Conservation (phyloP, 1,140 invertebrate species). For the Schlechtendalia chinensis region DNA sequence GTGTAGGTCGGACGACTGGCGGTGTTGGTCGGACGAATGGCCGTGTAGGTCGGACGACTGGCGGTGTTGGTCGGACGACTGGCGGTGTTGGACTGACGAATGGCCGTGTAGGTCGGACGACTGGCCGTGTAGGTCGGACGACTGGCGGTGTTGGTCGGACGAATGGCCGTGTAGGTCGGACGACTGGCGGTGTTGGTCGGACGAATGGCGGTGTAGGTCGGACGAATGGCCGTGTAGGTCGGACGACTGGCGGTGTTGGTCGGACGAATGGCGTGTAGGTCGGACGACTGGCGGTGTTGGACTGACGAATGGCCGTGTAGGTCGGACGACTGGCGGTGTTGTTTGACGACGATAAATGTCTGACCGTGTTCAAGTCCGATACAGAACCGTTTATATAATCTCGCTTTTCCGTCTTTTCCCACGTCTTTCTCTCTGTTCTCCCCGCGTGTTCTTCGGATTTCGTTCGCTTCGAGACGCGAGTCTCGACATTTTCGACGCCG, state of each 20-base stretch:
- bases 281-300: neutral
- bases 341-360: neutral
- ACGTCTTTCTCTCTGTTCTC: constrained; percentile 31
- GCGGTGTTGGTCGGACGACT: too few species aligned
- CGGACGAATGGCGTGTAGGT: neutral
- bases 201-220: too few species aligned
- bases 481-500: neutral
- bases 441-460: constrained; percentile 1
- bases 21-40: too few species aligned
- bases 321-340: neutral
- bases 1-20: neutral
- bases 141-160: neutral
- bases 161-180: too few species aligned
- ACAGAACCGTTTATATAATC: constrained; percentile 20
- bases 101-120: neutral
- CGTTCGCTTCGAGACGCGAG: neutral
- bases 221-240: too few species aligned
- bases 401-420: constrained; percentile 31
- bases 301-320: neutral
- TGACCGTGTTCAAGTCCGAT: neutral
- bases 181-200: too few species aligned
- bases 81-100: neutral
- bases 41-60: too few species aligned
- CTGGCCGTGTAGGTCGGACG: neutral
- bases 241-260: too few species aligned